These are phyloP conservation scores for Pachyrhynchus sulphureomaculatus DNA, from an alignment of 1,140 invertebrate species.

Conservation along the genomic window DNA sequence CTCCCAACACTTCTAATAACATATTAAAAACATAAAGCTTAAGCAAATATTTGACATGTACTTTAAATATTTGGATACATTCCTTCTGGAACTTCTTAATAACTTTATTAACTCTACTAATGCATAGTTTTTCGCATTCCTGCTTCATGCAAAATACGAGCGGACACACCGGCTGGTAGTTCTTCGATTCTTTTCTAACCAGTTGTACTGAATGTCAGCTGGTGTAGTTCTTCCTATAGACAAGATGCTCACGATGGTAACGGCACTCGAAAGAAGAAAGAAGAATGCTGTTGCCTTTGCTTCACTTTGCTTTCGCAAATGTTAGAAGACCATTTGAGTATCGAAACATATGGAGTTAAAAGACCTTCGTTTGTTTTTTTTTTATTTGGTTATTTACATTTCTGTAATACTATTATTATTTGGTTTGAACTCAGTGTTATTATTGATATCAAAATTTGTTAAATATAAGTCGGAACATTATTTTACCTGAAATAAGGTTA, in stretches of 20 bases:
- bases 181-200: background rate
- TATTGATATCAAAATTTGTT: too few relatives aligned
- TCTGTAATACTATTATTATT: too few relatives aligned
- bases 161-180: conserved; percentile 6
- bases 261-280: conserved; percentile 19
- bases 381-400: too few relatives aligned
- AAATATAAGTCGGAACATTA: too few relatives aligned
- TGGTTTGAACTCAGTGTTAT: too few relatives aligned
- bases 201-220: conserved; percentile 17
- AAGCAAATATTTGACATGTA: background rate
- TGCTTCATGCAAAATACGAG: conserved; percentile 5
- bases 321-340: conserved; percentile 8
- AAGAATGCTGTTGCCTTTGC: background rate
- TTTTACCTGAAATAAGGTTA: too few relatives aligned
- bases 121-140: conserved; percentile 31
- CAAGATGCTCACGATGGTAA: conserved; percentile 24
- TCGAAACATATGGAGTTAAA: background rate
- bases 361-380: too few relatives aligned
- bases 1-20: too few relatives aligned
- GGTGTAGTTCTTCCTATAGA: conserved; percentile 26
- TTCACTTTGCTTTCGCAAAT: conserved; percentile 5
- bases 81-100: conserved; percentile 5
- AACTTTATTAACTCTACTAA: conserved; percentile 23
- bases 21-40: too few relatives aligned
- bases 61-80: conserved; percentile 1